Percentiles rank a stretch among this genome's conserved stretches.
Evolutionary conservation across 2,797 vertebrate genomes (phyloP).

Genomic region (Phrynocephalus vlangalii): DNA sequence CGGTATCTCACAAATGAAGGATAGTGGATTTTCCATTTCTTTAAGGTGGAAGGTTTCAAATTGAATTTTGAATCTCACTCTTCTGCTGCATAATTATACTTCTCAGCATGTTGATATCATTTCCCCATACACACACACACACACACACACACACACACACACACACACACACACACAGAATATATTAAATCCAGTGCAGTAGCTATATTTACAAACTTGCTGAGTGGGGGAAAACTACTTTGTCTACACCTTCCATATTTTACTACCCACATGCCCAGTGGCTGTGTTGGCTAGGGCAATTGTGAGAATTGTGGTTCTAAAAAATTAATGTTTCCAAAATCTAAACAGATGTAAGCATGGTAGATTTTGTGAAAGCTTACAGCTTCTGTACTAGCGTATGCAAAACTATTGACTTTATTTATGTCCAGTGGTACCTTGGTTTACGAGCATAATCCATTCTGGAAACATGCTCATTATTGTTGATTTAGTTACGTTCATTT

Average conservation of each 20-base stretch:
- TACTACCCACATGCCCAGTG: too few relatives aligned
- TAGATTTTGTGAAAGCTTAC: constrained; percentile 68
- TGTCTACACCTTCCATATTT: not conserved
- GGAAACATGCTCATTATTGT: too few relatives aligned
- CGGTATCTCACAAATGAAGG: not conserved
- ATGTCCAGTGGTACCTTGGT: not conserved
- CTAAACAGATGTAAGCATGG: constrained; percentile 22
- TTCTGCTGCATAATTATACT: constrained; percentile 14
- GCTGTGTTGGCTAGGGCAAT: too few relatives aligned
- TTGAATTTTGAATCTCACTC: constrained; percentile 50
- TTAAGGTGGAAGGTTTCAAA: constrained; percentile 25
- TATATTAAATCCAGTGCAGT: constrained; percentile 58
- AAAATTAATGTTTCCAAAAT: too few relatives aligned
- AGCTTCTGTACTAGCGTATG: constrained; percentile 56
- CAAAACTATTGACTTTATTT: constrained; percentile 69
- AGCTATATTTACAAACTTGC: constrained; percentile 61
- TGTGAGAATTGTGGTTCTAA: too few relatives aligned
- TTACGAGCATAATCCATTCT: too few relatives aligned
- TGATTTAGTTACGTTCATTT: too few relatives aligned
- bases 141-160: too few relatives aligned
- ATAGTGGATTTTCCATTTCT: constrained; percentile 27
- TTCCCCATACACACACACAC: too few relatives aligned
- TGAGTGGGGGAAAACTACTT: constrained; percentile 8
- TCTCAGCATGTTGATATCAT: constrained; percentile 30
- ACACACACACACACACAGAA: too few relatives aligned